Percentiles rank a stretch among this genome's conserved stretches.
Conservation (phyloP, 1,140 invertebrate species). For the Drosophila athabasca region DNA sequence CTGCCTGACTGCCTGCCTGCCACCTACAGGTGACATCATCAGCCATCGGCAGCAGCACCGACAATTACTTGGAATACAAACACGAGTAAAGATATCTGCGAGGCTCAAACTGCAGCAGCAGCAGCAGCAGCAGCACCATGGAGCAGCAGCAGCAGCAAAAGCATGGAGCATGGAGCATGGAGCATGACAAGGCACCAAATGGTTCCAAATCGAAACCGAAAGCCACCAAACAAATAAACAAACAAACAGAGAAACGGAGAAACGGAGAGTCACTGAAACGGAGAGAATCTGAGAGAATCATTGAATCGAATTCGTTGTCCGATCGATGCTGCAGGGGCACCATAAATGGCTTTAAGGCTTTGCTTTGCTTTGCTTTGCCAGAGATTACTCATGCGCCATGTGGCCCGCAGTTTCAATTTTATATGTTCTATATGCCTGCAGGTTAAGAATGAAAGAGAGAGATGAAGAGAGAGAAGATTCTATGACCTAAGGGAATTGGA, state of each 20-base stretch:
- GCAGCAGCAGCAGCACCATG: slow-evolving; percentile 5
- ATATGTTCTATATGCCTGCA: slow-evolving; percentile 31
- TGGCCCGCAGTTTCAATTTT: slow-evolving; percentile 22
- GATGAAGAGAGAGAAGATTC: no score
- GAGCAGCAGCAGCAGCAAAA: slow-evolving; percentile 3
- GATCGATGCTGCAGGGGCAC: slow-evolving; percentile 46
- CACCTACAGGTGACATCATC: slow-evolving; percentile 58
- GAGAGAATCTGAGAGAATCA: slow-evolving; percentile 1
- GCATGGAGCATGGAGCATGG: slow-evolving; percentile 43
- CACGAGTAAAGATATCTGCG: slow-evolving; percentile 72
- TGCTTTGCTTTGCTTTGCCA: neutral
- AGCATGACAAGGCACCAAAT: slow-evolving; percentile 50
- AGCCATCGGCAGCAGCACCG: slow-evolving; percentile 25
- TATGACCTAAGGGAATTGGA: no score
- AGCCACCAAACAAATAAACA: slow-evolving; percentile 17
- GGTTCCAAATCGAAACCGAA: slow-evolving; percentile 13
- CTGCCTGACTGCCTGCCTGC: slow-evolving; percentile 14
- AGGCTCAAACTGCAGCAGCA: slow-evolving; percentile 21
- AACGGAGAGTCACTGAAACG: slow-evolving; percentile 5
- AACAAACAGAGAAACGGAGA: slow-evolving; percentile 1
- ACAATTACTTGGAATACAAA: slow-evolving; percentile 73
- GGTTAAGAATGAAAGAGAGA: neutral
- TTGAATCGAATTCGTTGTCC: slow-evolving; percentile 30
- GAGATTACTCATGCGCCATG: slow-evolving; percentile 55
- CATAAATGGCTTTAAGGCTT: slow-evolving; percentile 47